Evolutionary conservation across 2,797 vertebrate genomes (phyloP).

Genomic region (Gephyroberyx darwinii): DNA sequence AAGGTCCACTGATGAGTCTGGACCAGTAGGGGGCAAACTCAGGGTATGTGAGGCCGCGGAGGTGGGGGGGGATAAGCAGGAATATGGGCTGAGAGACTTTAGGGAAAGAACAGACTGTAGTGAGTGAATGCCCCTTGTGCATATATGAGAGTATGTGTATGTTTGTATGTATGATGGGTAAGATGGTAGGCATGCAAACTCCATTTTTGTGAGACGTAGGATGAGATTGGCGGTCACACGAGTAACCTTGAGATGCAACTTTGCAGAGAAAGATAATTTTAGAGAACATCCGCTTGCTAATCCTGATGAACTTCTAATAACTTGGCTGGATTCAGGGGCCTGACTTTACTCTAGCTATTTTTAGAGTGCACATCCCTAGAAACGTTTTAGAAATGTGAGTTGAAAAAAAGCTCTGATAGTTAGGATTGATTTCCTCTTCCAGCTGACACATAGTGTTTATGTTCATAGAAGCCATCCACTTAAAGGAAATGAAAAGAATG

Average conservation of each 20-base stretch:
- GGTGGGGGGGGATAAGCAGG: constrained; percentile 70
- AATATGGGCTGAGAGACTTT: constrained; percentile 81
- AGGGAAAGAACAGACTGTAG: constrained; percentile 52
- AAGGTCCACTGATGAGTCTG: constrained; percentile 85
- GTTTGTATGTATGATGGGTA: neutral
- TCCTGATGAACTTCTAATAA: constrained; percentile 58
- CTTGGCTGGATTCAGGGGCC: constrained; percentile 61
- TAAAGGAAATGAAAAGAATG: neutral
- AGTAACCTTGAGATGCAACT: constrained; percentile 39
- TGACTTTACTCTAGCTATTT: constrained; percentile 73
- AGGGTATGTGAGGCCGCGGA: constrained; percentile 35
- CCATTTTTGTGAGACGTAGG: neutral
- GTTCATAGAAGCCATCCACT: neutral
- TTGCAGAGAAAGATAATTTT: constrained; percentile 58
- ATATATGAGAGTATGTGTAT: neutral
- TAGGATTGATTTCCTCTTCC: constrained; percentile 27
- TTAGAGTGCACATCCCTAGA: constrained; percentile 67
- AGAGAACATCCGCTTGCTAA: constrained; percentile 54
- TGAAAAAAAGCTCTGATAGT: constrained; percentile 31
- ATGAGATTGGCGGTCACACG: constrained; percentile 11
- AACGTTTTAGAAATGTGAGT: constrained; percentile 66
- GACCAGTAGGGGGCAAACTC: constrained; percentile 54
- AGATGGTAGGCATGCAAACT: neutral
- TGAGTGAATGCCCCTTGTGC: constrained; percentile 28
- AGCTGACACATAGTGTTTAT: constrained; percentile 2